Evolutionary conservation across 2,888 invertebrate genomes (phyloP).

Genomic region (Parochlus steinenii): DNA sequence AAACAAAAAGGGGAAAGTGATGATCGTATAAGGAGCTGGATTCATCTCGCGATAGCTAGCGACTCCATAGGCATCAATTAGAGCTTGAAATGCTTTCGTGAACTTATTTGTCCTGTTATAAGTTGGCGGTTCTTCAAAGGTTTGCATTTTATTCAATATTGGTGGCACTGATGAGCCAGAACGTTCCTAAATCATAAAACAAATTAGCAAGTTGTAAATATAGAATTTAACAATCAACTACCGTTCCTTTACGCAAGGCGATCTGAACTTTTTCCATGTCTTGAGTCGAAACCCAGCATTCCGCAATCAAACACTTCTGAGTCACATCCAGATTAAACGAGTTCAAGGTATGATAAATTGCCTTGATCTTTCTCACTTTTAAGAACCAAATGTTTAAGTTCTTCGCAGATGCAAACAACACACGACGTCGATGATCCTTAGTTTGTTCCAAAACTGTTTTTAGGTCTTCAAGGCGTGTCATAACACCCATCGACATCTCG

Average conservation of each 20-base stretch:
- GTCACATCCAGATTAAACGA: constrained; percentile 99
- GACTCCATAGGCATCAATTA: constrained; percentile 94
- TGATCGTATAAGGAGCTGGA: constrained; percentile 91
- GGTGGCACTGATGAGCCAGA: constrained; percentile 92
- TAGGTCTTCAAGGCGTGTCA: constrained; percentile 95
- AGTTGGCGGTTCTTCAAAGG: constrained; percentile 79
- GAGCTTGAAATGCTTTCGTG: constrained; percentile 82
- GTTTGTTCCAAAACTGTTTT: constrained; percentile 95
- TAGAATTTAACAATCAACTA: constrained; percentile 29
- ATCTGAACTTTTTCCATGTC: constrained; percentile 86
- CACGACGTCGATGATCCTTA: constrained; percentile 94
- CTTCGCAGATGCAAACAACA: constrained; percentile 93
- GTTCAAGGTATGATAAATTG: constrained; percentile 95
- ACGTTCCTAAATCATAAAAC: constrained; percentile 45
- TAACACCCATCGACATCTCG: constrained; percentile 93
- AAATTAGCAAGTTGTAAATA: not conserved
- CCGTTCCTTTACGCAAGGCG: constrained; percentile 83
- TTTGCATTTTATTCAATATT: constrained; percentile 88
- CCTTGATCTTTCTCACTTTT: constrained; percentile 97
- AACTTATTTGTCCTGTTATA: constrained; percentile 95
- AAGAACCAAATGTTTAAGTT: constrained; percentile 98
- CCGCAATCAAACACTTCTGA: constrained; percentile 96
- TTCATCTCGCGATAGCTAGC: constrained; percentile 94
- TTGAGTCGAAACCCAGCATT: constrained; percentile 88
- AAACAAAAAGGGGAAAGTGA: constrained; percentile 95